A percentile compares a stretch with the other conserved stretches of the same genome.
These are phyloP conservation scores for Psephotus haematonotus DNA, from an alignment of 2,113 vertebrate species.

Conservation along the genomic window DNA sequence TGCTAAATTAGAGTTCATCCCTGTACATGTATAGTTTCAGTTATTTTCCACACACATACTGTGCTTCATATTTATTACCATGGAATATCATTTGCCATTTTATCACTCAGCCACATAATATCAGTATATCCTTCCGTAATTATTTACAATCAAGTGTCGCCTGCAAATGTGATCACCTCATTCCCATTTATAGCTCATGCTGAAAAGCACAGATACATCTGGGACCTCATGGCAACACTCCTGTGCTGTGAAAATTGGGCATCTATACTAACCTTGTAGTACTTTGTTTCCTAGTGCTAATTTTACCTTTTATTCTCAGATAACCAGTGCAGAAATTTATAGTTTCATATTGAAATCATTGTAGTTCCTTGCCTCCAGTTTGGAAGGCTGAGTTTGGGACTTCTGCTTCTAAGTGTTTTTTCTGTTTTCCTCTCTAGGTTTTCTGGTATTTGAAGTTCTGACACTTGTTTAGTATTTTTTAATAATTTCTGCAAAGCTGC, in stretches of 20 bases:
- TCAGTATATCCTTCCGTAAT: background rate
- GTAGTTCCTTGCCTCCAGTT: background rate
- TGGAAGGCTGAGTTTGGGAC: background rate
- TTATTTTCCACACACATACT: background rate
- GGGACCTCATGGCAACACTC: background rate
- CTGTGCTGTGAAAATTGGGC: background rate
- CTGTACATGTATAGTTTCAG: background rate
- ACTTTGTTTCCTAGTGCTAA: background rate
- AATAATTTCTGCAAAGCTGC: background rate
- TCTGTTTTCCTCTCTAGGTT: background rate
- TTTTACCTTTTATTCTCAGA: background rate
- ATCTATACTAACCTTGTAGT: background rate
- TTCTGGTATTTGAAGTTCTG: background rate
- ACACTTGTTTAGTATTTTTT: background rate
- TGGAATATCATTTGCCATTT: background rate
- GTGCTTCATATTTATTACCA: background rate
- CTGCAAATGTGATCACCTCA: background rate
- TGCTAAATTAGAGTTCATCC: background rate
- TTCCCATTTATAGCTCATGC: background rate
- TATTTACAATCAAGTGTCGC: background rate
- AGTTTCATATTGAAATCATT: background rate
- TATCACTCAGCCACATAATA: background rate
- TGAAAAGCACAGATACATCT: background rate
- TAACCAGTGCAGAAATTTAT: background rate
- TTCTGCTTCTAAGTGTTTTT: background rate